Evolutionary conservation across 2,888 invertebrate species (phyloP), one percentile per base, ranked within the genome.

Genomic region (Drymonia ruficornis): DNA sequence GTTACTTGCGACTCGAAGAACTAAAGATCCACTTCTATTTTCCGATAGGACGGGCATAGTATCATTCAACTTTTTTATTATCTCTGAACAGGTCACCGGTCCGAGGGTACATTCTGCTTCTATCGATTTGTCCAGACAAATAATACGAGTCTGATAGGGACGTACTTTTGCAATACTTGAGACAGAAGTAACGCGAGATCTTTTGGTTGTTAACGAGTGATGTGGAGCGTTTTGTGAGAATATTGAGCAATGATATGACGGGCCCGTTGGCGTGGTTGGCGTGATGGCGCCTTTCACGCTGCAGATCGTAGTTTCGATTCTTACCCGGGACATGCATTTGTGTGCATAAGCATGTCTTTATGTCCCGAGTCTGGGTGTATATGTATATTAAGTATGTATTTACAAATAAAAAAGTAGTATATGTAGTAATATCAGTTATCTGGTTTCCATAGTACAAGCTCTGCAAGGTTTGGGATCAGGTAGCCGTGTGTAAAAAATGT

Each of bases 1-100:
- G 87, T 87, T 89, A 86, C 85, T 67, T 79, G 79, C 71, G 74
- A 76, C 78, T 80, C 75, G 74, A 72, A 77, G 81, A 88, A 89
- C 88, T 88, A 86, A 87, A 86, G 83, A 84, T 81, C 86, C 84
- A 80, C 89, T 87, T 78, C 76, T 84, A 85, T 89, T 88, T 89
- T 88, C 89, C 90, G 86, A 89, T 88, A 90, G 89, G 84, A 72
- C 81, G 87, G 80, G 78, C 83, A 82, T 80, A 83, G 86, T 86
- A 87, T 87, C 87, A 86, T 88, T 86, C 85, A 90, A 91, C 84
- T 90, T 90, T 89, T 87, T 89, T 90, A 91, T 89, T 89, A 90
- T 89, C 86, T 86, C 74, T 70, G 78, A 78, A 78, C 85, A 84
- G 89, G 87, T 85, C 87, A 83, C 70, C 72, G 80, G 76, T 79